Evolutionary conservation across 2,888 invertebrate species (phyloP).

Genomic region (Gymnocheta viridis): DNA sequence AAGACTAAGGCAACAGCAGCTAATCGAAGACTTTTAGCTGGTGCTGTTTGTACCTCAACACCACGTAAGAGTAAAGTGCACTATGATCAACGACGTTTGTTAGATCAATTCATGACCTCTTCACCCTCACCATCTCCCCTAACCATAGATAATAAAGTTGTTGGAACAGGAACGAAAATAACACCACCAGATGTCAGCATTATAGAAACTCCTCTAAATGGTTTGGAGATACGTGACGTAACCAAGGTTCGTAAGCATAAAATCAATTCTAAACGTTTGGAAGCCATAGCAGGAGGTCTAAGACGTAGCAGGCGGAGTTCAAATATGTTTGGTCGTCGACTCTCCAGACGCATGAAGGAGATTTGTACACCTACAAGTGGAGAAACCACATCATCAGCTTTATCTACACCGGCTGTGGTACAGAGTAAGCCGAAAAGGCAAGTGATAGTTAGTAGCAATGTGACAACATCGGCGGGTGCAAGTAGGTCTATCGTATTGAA

Average conservation of each 20-base stretch:
- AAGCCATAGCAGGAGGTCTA: constrained; percentile 52
- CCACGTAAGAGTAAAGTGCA: constrained; percentile 78
- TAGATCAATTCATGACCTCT: constrained; percentile 72
- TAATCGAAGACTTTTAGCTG: constrained; percentile 29
- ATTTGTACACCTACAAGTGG: constrained; percentile 64
- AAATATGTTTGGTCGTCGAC: constrained; percentile 44
- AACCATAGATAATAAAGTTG: constrained; percentile 19
- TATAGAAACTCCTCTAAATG: constrained; percentile 60
- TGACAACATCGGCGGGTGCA: constrained; percentile 63
- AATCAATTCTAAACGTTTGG: constrained; percentile 41
- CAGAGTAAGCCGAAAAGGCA: not conserved
- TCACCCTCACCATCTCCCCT: constrained; percentile 61
- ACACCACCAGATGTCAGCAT: constrained; percentile 46
- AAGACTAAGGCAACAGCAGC: constrained; percentile 28
- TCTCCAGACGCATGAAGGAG: constrained; percentile 57
- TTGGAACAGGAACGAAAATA: constrained; percentile 10
- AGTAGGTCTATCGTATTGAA: constrained; percentile 13
- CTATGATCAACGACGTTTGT: constrained; percentile 74
- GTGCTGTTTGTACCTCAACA: constrained; percentile 77
- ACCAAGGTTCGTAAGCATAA: constrained; percentile 32
- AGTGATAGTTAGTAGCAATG: constrained; percentile 15
- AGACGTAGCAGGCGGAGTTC: constrained; percentile 42
- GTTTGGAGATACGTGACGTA: not conserved
- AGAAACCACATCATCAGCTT: constrained; percentile 54
- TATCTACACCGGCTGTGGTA: constrained; percentile 40